These are phyloP conservation scores for Hyphantria cunea DNA, from an alignment of 1,140 invertebrate species.

Conservation along the genomic window DNA sequence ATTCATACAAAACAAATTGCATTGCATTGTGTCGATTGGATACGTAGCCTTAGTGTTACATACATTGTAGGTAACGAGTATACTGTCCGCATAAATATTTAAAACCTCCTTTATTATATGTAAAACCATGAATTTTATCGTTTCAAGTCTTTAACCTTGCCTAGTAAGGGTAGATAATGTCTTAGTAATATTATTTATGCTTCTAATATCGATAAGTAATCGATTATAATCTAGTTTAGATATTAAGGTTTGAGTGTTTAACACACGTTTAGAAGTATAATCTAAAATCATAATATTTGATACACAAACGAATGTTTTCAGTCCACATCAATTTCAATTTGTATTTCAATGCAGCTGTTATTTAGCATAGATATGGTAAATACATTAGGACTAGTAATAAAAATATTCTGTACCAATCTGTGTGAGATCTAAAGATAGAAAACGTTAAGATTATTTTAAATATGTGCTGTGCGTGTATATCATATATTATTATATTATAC, in stretches of 20 bases:
- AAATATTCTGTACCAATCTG: too few species aligned
- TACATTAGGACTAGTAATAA: too few species aligned
- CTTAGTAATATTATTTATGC: constrained; percentile 16
- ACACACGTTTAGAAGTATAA: not conserved
- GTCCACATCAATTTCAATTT: too few species aligned
- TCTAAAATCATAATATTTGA: not conserved
- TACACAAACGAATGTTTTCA: too few species aligned
- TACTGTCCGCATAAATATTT: constrained; percentile 49
- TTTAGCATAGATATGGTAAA: too few species aligned
- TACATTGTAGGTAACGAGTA: constrained; percentile 14
- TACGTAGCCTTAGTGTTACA: not conserved
- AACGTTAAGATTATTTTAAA: too few species aligned
- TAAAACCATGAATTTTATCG: constrained; percentile 40
- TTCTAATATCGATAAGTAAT: not conserved
- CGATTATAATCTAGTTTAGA: not conserved
- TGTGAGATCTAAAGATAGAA: too few species aligned
- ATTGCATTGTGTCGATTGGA: too few species aligned
- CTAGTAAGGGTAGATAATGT: constrained; percentile 31
- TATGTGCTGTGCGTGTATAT: too few species aligned
- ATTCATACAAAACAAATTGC: too few species aligned
- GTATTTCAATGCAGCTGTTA: too few species aligned
- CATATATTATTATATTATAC: too few species aligned
- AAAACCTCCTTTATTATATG: constrained; percentile 51
- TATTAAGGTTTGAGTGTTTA: not conserved
- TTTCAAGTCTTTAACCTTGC: constrained; percentile 30